Percentiles rank a stretch among this genome's conserved stretches.
These are phyloP conservation scores for Bellardia bayeri DNA, from an alignment of 2,888 invertebrate genomes.

Conservation along the genomic window DNA sequence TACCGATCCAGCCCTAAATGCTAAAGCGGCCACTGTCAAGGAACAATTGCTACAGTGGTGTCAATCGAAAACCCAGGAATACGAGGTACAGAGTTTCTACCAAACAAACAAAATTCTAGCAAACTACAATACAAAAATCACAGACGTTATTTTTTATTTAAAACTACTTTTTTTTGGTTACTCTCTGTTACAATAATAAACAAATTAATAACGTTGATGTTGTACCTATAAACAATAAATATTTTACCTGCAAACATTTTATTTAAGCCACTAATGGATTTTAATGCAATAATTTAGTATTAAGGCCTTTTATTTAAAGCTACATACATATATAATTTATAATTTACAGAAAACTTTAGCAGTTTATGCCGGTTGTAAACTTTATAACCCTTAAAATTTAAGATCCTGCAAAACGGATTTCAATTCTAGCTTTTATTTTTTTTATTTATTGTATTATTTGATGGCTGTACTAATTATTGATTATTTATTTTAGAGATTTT, in stretches of 20 bases:
- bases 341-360: not conserved
- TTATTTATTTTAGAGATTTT: not conserved
- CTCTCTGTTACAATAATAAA: conserved; percentile 72
- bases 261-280: conserved; percentile 16
- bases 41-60: conserved; percentile 98
- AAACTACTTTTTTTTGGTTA: too few relatives aligned
- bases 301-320: conserved; percentile 40
- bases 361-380: conserved; percentile 23
- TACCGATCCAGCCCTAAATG: conserved; percentile 94
- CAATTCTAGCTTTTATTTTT: conserved; percentile 3
- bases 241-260: conserved; percentile 45
- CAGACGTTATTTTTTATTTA: conserved; percentile 22
- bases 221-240: conserved; percentile 64
- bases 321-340: too few relatives aligned
- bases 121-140: conserved; percentile 51
- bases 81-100: too few relatives aligned
- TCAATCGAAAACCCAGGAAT: conserved; percentile 98
- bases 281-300: not conserved
- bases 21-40: conserved; percentile 97
- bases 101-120: conserved; percentile 54
- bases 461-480: conserved; percentile 26
- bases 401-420: conserved; percentile 28
- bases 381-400: conserved; percentile 16
- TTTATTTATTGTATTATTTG: too few relatives aligned
- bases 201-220: conserved; percentile 62